These are phyloP conservation scores for Pedicia rivosa DNA, from an alignment of 2,888 invertebrate species.

Conservation along the genomic window DNA sequence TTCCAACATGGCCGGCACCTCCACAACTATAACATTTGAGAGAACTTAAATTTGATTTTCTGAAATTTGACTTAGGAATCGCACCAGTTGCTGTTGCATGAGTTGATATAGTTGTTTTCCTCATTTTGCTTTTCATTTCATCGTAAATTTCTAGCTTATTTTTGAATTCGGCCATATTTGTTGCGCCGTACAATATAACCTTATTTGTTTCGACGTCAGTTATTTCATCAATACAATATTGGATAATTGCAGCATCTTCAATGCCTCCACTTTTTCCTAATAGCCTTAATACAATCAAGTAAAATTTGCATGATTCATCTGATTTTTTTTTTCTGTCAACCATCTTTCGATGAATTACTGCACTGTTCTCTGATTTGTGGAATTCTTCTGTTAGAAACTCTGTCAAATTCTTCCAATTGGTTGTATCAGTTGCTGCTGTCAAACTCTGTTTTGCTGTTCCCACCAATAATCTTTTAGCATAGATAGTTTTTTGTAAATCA, in stretches of 20 bases:
- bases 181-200: conserved; percentile 6
- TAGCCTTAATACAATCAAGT: neutral
- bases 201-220: conserved; percentile 6
- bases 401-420: neutral
- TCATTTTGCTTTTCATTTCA: neutral
- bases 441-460: neutral
- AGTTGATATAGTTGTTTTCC: neutral
- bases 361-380: neutral
- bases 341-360: neutral
- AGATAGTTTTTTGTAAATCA: neutral
- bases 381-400: neutral
- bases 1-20: conserved; percentile 6
- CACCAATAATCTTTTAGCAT: neutral
- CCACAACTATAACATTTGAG: conserved; percentile 10
- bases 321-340: neutral
- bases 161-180: conserved; percentile 7
- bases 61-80: too few relatives aligned
- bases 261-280: neutral
- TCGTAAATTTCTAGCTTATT: conserved; percentile 7
- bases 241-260: neutral
- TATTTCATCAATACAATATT: conserved; percentile 6
- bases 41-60: neutral
- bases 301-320: neutral
- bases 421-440: too few relatives aligned
- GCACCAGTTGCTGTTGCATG: neutral